Conservation (phyloP, 2,113 vertebrate species). For the Plecotus auritus region DNA sequence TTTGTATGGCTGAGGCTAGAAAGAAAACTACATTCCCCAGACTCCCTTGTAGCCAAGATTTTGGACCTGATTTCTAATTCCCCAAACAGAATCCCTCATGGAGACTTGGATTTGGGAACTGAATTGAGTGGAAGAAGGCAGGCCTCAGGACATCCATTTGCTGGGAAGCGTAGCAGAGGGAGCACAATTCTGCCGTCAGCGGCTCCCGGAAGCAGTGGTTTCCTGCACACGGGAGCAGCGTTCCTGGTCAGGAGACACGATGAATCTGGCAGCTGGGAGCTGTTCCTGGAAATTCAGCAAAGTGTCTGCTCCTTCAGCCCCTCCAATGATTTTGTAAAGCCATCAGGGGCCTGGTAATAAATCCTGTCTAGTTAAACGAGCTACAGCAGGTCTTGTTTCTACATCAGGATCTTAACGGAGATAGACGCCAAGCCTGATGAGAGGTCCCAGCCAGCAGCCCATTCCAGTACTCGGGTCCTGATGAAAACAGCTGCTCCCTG, state of each 20-base stretch:
- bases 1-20: not conserved
- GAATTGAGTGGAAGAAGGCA: slow-evolving; percentile 1
- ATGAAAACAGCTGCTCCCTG: not conserved
- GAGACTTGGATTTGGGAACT: slow-evolving; percentile 6
- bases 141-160: not conserved
- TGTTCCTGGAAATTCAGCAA: slow-evolving; percentile 36
- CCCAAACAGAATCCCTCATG: not conserved
- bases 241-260: not conserved
- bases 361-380: slow-evolving; percentile 39
- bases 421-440: not conserved
- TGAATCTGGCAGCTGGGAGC: not conserved
- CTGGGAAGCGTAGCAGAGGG: not conserved
- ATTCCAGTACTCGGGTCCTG: not conserved
- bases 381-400: not conserved
- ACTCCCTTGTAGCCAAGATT: not conserved
- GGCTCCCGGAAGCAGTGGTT: not conserved
- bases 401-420: not conserved
- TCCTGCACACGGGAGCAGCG: not conserved
- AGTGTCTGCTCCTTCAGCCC: not conserved
- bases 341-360: not conserved
- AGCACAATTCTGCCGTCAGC: not conserved
- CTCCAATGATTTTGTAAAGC: slow-evolving; percentile 30
- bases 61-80: not conserved
- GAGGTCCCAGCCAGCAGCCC: not conserved
- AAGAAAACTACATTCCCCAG: slow-evolving; percentile 46